Percentiles rank a stretch among this genome's conserved stretches.
These are phyloP conservation scores for Drosophila equinoxialis DNA, from an alignment of 1,140 invertebrate species.

Conservation along the genomic window DNA sequence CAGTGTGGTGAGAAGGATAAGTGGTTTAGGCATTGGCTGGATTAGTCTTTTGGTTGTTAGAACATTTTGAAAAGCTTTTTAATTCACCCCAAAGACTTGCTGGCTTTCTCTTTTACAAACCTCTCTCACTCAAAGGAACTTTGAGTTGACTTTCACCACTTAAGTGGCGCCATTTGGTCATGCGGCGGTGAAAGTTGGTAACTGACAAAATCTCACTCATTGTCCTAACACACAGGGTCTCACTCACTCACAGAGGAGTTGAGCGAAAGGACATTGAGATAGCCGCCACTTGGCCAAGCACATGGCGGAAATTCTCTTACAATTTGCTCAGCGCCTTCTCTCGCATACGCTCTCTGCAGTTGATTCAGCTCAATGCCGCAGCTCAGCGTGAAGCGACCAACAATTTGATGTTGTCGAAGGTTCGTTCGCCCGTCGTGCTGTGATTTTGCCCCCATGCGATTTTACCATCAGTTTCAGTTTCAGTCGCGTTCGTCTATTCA, in stretches of 20 bases:
- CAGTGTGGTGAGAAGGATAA: not conserved
- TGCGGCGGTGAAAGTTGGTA: constrained; percentile 43
- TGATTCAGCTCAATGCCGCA: constrained; percentile 17
- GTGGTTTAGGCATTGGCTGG: not conserved
- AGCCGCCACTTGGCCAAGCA: not conserved
- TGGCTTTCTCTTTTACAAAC: not conserved
- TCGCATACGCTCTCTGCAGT: constrained; percentile 3
- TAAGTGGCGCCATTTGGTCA: constrained; percentile 53
- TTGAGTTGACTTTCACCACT: not conserved
- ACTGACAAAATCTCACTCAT: constrained; percentile 10
- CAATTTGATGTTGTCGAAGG: constrained; percentile 64
- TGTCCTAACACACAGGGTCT: not conserved
- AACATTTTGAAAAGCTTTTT: constrained; percentile 28
- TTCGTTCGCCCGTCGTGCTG: constrained; percentile 58
- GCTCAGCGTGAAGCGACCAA: constrained; percentile 35
- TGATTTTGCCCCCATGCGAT: constrained; percentile 76
- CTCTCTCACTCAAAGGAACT: constrained; percentile 21
- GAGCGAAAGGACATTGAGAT: not conserved
- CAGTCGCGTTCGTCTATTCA: constrained; percentile 81
- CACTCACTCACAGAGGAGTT: constrained; percentile 1
- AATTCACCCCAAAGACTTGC: not conserved
- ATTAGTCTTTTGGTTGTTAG: not conserved
- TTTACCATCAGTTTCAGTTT: constrained; percentile 68
- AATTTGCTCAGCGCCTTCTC: constrained; percentile 41
- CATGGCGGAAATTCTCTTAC: not conserved